Conservation (phyloP, 2,888 invertebrate species). For the Clunio marinus region DNA sequence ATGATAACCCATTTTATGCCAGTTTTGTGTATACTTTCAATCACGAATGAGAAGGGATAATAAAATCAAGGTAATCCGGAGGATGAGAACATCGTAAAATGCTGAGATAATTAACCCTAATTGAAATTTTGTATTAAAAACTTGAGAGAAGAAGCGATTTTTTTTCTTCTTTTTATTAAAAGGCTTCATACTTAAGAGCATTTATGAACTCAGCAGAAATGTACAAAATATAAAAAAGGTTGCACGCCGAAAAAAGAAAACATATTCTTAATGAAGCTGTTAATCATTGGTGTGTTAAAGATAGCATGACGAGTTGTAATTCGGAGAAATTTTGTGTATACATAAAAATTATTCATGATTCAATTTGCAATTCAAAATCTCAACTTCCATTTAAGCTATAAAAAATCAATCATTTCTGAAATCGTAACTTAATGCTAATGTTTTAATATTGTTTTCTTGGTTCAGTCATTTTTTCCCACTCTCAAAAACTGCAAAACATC, state of each 20-base stretch:
- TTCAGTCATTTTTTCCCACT: too few relatives aligned
- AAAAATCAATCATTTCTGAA: not conserved
- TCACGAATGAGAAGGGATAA: slow-evolving; percentile 1
- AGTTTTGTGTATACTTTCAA: slow-evolving; percentile 6
- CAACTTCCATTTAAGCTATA: not conserved
- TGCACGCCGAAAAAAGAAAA: not conserved
- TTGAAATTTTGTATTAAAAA: slow-evolving; percentile 31
- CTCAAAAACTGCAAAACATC: not conserved
- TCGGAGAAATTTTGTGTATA: slow-evolving; percentile 5
- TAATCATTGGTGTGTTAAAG: slow-evolving; percentile 24
- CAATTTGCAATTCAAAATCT: not conserved
- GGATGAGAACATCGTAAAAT: slow-evolving; percentile 31
- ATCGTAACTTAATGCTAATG: too few relatives aligned
- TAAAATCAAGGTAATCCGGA: slow-evolving; percentile 25
- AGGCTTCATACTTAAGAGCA: not conserved
- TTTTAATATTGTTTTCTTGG: too few relatives aligned
- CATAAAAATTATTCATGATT: too few relatives aligned
- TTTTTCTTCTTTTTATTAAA: not conserved
- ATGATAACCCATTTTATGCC: not conserved
- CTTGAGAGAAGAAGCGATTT: not conserved
- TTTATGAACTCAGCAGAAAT: slow-evolving; percentile 20
- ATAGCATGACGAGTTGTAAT: slow-evolving; percentile 28
- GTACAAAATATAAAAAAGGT: too few relatives aligned
- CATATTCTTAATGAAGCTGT: slow-evolving; percentile 36
- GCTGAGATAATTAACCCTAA: slow-evolving; percentile 22